These are phyloP conservation scores for Manduca sexta DNA, from an alignment of 1,140 invertebrate species.

Conservation along the genomic window DNA sequence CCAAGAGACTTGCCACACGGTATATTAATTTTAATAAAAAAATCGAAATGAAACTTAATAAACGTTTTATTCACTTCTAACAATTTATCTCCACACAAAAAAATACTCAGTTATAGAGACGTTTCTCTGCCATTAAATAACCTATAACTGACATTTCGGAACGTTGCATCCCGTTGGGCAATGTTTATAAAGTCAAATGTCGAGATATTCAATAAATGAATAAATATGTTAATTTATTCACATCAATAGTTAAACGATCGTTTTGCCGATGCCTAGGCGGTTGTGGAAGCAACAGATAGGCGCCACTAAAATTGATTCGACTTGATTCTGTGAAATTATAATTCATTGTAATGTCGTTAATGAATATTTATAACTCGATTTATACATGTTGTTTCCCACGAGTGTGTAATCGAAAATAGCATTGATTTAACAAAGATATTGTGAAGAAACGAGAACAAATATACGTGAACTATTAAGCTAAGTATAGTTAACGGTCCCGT, in stretches of 20 bases:
- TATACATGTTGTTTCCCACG: no score
- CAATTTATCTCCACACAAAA: no score
- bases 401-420: no score
- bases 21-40: no score
- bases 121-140: background rate
- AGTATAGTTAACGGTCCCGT: no score
- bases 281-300: slow-evolving; percentile 9
- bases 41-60: no score
- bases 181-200: slow-evolving; percentile 1
- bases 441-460: no score
- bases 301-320: slow-evolving; percentile 9
- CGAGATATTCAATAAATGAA: slow-evolving; percentile 5
- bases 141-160: background rate
- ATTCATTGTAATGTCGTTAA: slow-evolving; percentile 16
- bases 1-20: no score
- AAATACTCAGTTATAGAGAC: no score
- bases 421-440: no score
- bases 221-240: slow-evolving; percentile 18
- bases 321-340: slow-evolving; percentile 15
- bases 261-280: background rate
- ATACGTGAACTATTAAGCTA: no score
- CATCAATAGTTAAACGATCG: slow-evolving; percentile 2
- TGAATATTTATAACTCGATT: slow-evolving; percentile 7
- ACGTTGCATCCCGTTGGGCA: background rate
- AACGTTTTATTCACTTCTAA: no score